These are phyloP conservation scores for Acanthosepion pharaonis DNA, from an alignment of 2,888 invertebrate genomes.

Conservation along the genomic window DNA sequence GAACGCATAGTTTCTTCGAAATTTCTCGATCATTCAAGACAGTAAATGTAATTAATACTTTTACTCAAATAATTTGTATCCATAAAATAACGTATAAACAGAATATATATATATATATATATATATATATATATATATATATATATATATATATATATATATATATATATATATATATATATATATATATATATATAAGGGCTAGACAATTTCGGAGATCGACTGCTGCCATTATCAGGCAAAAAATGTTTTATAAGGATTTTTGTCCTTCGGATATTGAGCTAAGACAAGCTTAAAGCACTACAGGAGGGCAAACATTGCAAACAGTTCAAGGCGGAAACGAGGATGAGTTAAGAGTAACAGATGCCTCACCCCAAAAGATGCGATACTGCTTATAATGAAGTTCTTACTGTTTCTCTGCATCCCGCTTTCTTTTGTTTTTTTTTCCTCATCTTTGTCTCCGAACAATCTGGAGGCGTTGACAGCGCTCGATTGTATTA, in stretches of 20 bases:
- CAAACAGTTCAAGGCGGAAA: slow-evolving; percentile 11
- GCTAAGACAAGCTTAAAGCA: neutral
- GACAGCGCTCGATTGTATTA: neutral
- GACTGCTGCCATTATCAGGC: neutral
- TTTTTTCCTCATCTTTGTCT: neutral
- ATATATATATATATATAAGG: neutral
- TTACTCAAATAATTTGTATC: too few relatives aligned
- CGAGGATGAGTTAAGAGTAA: slow-evolving; percentile 1
- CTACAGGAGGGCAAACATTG: neutral
- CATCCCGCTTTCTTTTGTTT: neutral
- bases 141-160: too few relatives aligned
- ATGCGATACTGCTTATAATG: neutral
- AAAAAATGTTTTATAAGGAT: neutral
- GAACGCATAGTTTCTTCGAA: too few relatives aligned
- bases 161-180: too few relatives aligned
- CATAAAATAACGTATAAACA: too few relatives aligned
- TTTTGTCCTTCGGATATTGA: slow-evolving; percentile 10
- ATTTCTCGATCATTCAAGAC: too few relatives aligned
- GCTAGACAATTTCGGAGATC: neutral
- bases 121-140: too few relatives aligned
- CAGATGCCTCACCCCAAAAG: neutral
- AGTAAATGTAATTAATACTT: too few relatives aligned
- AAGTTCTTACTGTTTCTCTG: neutral
- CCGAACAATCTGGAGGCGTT: neutral
- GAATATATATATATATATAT: too few relatives aligned